Conservation (phyloP, 2,888 invertebrate species). For the Xestia c-nigrum region DNA sequence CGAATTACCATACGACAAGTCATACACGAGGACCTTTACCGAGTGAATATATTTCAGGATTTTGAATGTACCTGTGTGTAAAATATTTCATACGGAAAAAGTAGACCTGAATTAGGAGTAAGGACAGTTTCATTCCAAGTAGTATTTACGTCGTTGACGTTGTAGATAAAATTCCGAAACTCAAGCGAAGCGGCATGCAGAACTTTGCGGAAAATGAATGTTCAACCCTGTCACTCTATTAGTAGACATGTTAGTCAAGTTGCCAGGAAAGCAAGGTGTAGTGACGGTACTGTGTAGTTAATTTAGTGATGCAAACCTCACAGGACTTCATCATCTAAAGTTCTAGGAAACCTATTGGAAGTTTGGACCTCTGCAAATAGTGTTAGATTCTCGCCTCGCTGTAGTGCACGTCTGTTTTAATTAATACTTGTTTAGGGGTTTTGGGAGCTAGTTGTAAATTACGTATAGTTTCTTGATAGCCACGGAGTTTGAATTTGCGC, state of each 20-base stretch:
- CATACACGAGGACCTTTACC: no score
- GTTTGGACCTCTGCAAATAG: not conserved
- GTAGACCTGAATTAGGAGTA: not conserved
- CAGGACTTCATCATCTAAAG: slow-evolving; percentile 16
- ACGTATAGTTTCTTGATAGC: no score
- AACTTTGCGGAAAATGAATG: not conserved
- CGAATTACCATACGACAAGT: no score
- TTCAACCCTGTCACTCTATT: not conserved
- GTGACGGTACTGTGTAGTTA: not conserved
- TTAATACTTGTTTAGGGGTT: no score
- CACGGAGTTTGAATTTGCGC: no score
- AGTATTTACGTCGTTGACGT: no score
- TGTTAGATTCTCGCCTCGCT: not conserved
- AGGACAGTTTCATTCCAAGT: no score
- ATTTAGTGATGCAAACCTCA: not conserved
- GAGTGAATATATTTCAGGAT: not conserved
- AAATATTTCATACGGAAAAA: not conserved
- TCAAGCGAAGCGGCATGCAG: not conserved
- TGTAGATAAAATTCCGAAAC: no score
- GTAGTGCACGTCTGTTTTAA: not conserved
- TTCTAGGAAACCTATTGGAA: slow-evolving; percentile 2
- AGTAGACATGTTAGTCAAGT: not conserved
- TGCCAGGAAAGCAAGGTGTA: not conserved
- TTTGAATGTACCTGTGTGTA: not conserved
- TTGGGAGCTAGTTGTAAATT: no score